Base-by-base conservation (phyloP, 2,888 invertebrate genomes). In the Sicus ferrugineus region DNA sequence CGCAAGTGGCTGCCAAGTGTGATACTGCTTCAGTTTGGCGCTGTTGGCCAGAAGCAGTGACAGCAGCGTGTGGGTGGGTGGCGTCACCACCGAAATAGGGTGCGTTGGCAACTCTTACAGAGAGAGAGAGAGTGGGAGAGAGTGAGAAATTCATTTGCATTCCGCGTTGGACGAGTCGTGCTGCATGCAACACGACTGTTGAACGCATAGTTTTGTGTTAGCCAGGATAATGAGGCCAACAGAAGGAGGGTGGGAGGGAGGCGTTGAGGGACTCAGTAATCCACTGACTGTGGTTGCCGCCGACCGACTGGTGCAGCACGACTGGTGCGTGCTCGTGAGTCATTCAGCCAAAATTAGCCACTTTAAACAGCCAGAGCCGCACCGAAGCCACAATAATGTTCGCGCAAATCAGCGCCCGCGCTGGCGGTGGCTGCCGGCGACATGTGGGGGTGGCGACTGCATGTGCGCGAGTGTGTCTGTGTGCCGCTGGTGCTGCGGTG, bases 291-390 rank as follows among this genome's bases (percentile, higher is more conserved):
- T 42, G 58, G 52, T 23, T 52, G 62, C n/a, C 38, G 26, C 11
- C 66, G 34, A 64, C 34, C 50, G 65, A n/a, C 26, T 21, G 26
- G 38, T n/a, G 56, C 28, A 50, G 34, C 68, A 31, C 42, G 46
- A 42, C 63, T n/a, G n/a, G 59, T 62, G 48, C 5, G n/a, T 42
- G 3, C 28, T 48, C 58, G 50, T 70, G 67, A 74, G 67, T 63
- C 59, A 21, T 46, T 70, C 69, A 68, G 72, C 67, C 70, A 66
- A 72, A 74, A 74, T 73, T 74, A 74, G 74, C 73, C 74, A 74
- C 73, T 72, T 74, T 72, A 74, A 70, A 73, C 71, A 70, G 72
- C 73, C 71, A 72, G 72, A 70, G 67, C 67, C 59, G 46, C 28
- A n/a, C 11, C 30, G 48, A 66, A 66, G 34, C 65, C 65, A 34